Conservation (phyloP, 2,797 vertebrate species). For the Limnodromus scolopaceus region DNA sequence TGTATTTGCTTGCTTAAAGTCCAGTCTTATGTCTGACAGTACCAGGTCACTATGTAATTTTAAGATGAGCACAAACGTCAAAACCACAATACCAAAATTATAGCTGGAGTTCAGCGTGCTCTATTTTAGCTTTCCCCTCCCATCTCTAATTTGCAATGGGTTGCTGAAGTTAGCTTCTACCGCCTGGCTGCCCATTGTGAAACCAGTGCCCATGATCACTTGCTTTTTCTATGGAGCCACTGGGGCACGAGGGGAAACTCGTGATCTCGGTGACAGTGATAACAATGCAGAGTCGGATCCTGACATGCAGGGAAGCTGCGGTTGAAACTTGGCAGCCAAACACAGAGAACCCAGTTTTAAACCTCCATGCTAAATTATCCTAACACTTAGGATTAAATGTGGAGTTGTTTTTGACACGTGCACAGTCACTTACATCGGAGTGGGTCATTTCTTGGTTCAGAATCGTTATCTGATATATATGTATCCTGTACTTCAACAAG, state of each 20-base stretch:
- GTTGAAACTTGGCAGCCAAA: conserved; percentile 42
- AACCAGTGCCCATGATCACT: neutral
- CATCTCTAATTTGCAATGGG: conserved; percentile 46
- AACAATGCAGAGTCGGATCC: conserved; percentile 22
- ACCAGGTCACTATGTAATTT: conserved; percentile 53
- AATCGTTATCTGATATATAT: neutral
- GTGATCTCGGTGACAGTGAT: neutral
- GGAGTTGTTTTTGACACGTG: neutral
- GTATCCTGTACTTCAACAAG: neutral
- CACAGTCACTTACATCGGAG: neutral
- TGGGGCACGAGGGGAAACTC: conserved; percentile 40
- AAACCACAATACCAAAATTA: conserved; percentile 66
- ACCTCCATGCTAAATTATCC: conserved; percentile 12
- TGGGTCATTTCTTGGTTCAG: neutral
- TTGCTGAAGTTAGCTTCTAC: conserved; percentile 16
- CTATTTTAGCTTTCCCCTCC: conserved; percentile 57
- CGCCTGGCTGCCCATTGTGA: neutral
- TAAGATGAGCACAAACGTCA: conserved; percentile 53
- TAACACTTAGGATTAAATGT: conserved; percentile 1
- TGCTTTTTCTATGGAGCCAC: conserved; percentile 40
- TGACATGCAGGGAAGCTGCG: neutral
- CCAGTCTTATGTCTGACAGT: neutral
- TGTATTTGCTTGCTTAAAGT: neutral
- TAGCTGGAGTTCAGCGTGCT: conserved; percentile 2
- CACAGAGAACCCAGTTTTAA: conserved; percentile 15